phyloP scores from a whole-genome alignment of 1,140 invertebrate species.

The Bombus haemorrhoidalis region DNA sequence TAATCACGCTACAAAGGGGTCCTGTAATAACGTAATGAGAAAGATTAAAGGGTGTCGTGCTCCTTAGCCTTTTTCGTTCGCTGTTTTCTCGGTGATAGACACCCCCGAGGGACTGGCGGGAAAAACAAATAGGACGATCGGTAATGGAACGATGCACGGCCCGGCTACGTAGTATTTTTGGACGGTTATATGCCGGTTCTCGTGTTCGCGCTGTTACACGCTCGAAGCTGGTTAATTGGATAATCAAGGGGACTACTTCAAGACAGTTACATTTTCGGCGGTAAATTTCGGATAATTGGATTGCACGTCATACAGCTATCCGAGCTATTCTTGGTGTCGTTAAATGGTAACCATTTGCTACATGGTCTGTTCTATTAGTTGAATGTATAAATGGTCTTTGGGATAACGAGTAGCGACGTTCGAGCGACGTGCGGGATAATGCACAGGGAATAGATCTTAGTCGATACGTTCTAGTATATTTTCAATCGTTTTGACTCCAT shows the following conservation, averaged over 20 bases:
- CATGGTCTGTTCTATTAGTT: not conserved
- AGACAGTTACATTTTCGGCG: conserved; percentile 1
- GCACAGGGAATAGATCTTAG: no score
- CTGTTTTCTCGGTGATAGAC: not conserved
- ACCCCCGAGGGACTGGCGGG: not conserved
- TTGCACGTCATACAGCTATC: conserved; percentile 19
- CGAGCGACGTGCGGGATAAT: not conserved
- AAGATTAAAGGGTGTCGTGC: conserved; percentile 41
- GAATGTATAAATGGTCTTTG: not conserved
- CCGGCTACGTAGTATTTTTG: conserved; percentile 8
- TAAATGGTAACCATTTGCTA: conserved; percentile 9
- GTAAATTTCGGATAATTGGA: conserved; percentile 26
- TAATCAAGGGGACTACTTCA: conserved; percentile 3
- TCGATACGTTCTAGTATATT: not conserved
- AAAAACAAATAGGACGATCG: conserved; percentile 4
- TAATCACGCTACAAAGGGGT: conserved; percentile 44
- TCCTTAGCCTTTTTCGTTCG: not conserved
- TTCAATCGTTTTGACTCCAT: no score
- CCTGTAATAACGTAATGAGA: conserved; percentile 49
- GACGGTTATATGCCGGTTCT: not conserved
- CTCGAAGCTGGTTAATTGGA: conserved; percentile 22
- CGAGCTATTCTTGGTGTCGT: conserved; percentile 3
- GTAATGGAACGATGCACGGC: not conserved
- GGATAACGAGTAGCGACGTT: not conserved
- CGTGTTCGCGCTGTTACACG: not conserved